Conservation (phyloP, 2,797 vertebrate genomes). For the Eutrigla gurnardus region DNA sequence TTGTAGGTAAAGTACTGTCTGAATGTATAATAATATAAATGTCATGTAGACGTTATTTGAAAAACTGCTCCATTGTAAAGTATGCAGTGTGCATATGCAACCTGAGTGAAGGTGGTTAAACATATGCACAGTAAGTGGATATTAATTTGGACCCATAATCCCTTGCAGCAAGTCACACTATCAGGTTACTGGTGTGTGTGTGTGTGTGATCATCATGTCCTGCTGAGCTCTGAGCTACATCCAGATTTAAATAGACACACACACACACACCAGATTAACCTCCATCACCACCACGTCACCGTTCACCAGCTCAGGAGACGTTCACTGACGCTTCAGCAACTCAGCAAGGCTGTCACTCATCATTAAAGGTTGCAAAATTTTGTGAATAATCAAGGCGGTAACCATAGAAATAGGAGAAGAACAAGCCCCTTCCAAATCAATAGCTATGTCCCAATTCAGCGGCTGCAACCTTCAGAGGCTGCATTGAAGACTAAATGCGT, state of each 20-base stretch:
- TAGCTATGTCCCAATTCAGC: no score
- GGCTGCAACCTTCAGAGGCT: no score
- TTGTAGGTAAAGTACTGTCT: neutral
- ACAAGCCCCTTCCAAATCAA: no score
- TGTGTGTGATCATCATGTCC: slow-evolving; percentile 13
- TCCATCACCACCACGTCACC: neutral
- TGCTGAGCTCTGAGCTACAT: slow-evolving; percentile 45
- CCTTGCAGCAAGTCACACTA: slow-evolving; percentile 59
- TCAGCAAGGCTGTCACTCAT: neutral
- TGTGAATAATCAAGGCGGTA: neutral
- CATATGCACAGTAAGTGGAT: slow-evolving; percentile 60
- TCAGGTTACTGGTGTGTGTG: slow-evolving; percentile 55
- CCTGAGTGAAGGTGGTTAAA: slow-evolving; percentile 20
- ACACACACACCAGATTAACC: slow-evolving; percentile 18
- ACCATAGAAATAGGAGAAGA: neutral
- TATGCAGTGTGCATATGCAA: neutral
- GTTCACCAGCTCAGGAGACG: neutral
- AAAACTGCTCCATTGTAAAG: slow-evolving; percentile 5
- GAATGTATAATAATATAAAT: neutral
- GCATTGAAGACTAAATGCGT: no score
- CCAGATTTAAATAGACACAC: slow-evolving; percentile 50
- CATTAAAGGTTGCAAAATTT: neutral
- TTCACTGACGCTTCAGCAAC: slow-evolving; percentile 2
- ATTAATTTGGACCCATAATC: slow-evolving; percentile 72
- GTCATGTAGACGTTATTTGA: neutral